Evolutionary conservation across 2,888 invertebrate species (phyloP), one percentile per base, ranked within the genome.

Genomic region (Zygothrica quintamaculata): DNA sequence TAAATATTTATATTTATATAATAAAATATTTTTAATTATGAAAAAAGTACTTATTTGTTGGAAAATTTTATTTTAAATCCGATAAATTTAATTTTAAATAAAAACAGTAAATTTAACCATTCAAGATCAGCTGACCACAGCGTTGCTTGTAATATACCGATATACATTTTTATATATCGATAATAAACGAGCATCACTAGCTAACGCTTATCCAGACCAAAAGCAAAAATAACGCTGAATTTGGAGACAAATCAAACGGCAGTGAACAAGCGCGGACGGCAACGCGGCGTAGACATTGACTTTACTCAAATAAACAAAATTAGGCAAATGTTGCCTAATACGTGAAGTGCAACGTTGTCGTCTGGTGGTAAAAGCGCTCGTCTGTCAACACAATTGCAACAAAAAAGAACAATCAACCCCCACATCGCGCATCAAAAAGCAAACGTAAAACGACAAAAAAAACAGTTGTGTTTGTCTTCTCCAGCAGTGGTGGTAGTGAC

Each of bases 251-350:
- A 59, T 68, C 55, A 36, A 73, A 59, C 51, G 55, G 73, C 68
- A 64, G 68, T 59, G 47, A 39, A 44, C 73, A 68, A 50, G 68
- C 68, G 71, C 71, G 73, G 73, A 73, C 51, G 64, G 68, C 58
- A 59, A 37, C 68, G 53, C 42, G 40, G n/a, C 26, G 16, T 15
- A 52, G 51, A 15, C 64, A 67, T 36, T 18, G 36, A 62, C 33
- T 59, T 43, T 40, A 33, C 26, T 40, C 12, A 13, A 36, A 18
- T 57, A 53, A 50, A 61, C 61, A 55, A 16, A n/a, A 8, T 37
- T 52, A 29, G 34, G 26, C 33, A 34, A 51, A 47, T 33, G 29
- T 33, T 36, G 42, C 26, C 25, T n/a, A 43, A 55, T 31, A 6
- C 47, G 55, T 36, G 55, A 5, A 36, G 53, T 69, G 58, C 48